phyloP scores from a whole-genome alignment of 2,113 vertebrate genomes.

The Macquaria ambigua region DNA sequence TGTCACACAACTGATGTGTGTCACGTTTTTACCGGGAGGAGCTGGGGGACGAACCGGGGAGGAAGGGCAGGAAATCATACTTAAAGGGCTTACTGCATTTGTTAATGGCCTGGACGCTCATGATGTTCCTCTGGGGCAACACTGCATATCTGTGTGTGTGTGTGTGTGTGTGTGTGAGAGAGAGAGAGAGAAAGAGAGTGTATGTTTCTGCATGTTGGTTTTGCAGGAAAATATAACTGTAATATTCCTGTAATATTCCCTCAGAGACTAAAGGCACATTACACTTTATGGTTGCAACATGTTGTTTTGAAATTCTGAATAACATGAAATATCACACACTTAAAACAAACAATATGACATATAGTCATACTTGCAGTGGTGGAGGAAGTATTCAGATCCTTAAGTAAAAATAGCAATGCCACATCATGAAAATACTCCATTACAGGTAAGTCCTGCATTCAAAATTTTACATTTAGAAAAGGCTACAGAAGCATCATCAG shows the following conservation, averaged over 20 bases:
- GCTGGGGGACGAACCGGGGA: conserved; percentile 64
- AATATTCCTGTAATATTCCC: conserved; percentile 8
- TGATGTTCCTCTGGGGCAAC: conserved; percentile 17
- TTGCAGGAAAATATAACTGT: conserved; percentile 8
- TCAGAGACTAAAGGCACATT: conserved; percentile 3
- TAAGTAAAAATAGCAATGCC: background rate
- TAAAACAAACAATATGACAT: background rate
- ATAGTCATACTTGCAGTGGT: background rate
- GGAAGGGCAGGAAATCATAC: conserved; percentile 58
- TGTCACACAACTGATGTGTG: conserved; percentile 80
- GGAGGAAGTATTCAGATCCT: background rate
- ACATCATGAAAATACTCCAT: background rate
- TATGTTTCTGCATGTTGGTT: background rate
- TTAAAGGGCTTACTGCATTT: conserved; percentile 69
- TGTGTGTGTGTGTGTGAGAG: background rate
- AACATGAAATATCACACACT: background rate
- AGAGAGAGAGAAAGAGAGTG: background rate
- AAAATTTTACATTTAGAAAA: background rate
- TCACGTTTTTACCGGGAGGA: conserved; percentile 81
- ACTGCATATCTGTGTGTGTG: background rate
- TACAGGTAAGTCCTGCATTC: background rate
- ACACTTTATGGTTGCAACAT: background rate
- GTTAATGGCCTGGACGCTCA: conserved; percentile 39
- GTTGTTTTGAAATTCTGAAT: background rate
- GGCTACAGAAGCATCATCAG: background rate